Base-by-base conservation (phyloP, 2,888 invertebrate genomes). In the Lomographa bimaculata region DNA sequence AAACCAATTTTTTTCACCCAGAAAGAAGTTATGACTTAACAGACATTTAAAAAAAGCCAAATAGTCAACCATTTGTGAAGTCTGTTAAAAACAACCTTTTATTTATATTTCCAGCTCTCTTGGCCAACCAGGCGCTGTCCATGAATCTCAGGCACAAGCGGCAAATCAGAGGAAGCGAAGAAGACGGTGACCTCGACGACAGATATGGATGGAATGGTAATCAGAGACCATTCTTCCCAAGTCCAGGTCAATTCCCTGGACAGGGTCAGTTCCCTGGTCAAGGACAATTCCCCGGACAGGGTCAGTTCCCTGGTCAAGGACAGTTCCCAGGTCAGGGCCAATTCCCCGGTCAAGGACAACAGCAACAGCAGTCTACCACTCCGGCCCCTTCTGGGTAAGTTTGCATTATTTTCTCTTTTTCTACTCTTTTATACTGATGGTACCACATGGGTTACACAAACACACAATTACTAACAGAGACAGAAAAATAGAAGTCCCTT, bases 171-270 rank as follows among this genome's bases (percentile, higher is more conserved):
- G 36, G 30, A 1, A 16, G 2, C 11, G 32, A 30, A 6, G 32
- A 30, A 6, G 54, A 54, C 1, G 60, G 63, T 0, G 48, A 61
- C 6, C 49, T 83, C 32, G 83, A 83, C 2, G 80, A 84, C 32
- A 75, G 77, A 44, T 83, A 82, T 11, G 78, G 70, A 5, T 67
- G 54, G 56, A 49, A 56, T 16, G 48, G 54, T 7, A 14, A 11
- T 30, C 39, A 36, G 11, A 18, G 12, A 27, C 17, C 39, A 18
- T 43, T 43, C 9, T 17, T 28, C n/a, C 10, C 50, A 43, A 0
- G 39, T 32, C 1, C 48, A 42, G 42, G 40, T 0, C 40, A 26
- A 19, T 48, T 51, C 16, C 52, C 54, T 0, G 46, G 46, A 0
- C 56, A 50, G 23, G 32, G 23, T 3, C 50, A 38, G 7, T 35